Percentiles rank a stretch among this genome's conserved stretches.
Conservation (phyloP, 2,797 vertebrate genomes). For the Delichon dasypus region DNA sequence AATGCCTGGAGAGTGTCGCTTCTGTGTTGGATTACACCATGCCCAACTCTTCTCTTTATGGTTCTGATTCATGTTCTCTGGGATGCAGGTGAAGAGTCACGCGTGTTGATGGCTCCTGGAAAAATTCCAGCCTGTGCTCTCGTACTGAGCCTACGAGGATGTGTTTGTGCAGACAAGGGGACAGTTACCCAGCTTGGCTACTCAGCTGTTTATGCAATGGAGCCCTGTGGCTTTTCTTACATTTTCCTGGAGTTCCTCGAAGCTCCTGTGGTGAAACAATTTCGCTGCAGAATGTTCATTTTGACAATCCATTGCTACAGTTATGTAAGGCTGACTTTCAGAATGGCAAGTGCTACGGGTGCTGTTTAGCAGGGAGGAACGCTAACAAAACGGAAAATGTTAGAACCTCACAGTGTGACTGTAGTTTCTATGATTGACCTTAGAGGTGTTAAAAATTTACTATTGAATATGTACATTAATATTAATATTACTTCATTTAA, state of each 20-base stretch:
- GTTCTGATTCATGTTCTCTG: not conserved
- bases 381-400: not conserved
- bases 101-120: not conserved
- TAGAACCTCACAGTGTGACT: fast-evolving
- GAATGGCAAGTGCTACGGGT: not conserved
- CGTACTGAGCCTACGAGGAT: fast-evolving
- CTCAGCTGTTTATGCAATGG: not conserved
- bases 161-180: no score
- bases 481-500: no score
- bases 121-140: not conserved
- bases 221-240: not conserved
- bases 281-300: not conserved
- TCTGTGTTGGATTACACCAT: not conserved
- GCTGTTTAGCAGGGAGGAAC: not conserved
- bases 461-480: no score
- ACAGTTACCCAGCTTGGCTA: not conserved
- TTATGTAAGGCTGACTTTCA: not conserved
- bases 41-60: not conserved
- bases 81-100: not conserved
- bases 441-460: not conserved
- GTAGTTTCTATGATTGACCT: not conserved
- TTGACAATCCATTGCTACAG: no score
- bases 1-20: not conserved
- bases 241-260: not conserved
- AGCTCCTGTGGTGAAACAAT: not conserved